Base-by-base conservation (phyloP, 2,113 vertebrate species). In the Eurystomus gularis region DNA sequence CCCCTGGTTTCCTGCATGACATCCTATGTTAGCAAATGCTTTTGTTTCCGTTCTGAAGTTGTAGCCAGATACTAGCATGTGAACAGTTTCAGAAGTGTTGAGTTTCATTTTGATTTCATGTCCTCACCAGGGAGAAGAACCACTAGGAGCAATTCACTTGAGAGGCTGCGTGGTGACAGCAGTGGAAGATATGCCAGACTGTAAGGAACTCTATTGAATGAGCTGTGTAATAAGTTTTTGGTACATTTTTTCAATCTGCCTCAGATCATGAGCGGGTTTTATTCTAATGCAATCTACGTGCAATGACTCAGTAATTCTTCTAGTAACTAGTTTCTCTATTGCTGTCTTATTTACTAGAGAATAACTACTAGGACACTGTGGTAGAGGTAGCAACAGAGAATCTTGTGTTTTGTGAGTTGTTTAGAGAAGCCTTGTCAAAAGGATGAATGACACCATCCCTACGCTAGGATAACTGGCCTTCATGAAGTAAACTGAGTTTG, bases 111-210 rank as follows among this genome's bases (percentile, higher is more conserved):
- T 60, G n/a, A 31, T 91, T 93, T 93, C 33, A 10, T 62, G 18
- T 69, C 51, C 66, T 65, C 52, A 81, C 23, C 57, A 99, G 98
- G 93, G 99, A 98, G 95, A 99, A 70, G 98, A 98, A 7, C 99
- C 99, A 8, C 96, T 99, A 75, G 99, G 99, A 81, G 98, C 99
- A 7, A 98, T 99, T 95, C 98, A 98, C 85, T 97, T 99, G 96
- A 98, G 99, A 89, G 99, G 98, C 9, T 99, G 98, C 1, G 99
- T 99, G 86, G 98, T 99, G 80, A 99, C 99, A 28, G 99, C 98
- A 11, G 98, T 99, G 91, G 99, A 99, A 97, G 98, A 96, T 42
- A 98, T 98, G 61, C 97, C 98, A 54, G 99, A 99, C 75, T 98
- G 99, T 99, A 98, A 98, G 98, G 33, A 94, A 40, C 24, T 10